These are phyloP conservation scores for Chironex yamaguchii DNA, from an alignment of 30 jellyfish, hydroid and myxozoan genomes.

Conservation along the genomic window DNA sequence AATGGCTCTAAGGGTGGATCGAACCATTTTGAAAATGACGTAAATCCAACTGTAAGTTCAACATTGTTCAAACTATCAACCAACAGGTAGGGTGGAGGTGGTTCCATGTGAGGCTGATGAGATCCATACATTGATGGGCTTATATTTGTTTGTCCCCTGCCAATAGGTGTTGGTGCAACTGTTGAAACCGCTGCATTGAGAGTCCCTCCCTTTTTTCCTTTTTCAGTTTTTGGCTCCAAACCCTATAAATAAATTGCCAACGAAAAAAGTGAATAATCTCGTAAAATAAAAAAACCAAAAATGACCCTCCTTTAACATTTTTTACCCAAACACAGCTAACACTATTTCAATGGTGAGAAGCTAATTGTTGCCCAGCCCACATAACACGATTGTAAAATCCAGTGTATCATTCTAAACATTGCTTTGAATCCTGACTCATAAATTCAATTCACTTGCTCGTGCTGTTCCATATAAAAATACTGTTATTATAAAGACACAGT, in stretches of 20 bases:
- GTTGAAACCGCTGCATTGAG: constrained; percentile 63
- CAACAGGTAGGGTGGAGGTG: constrained; percentile 77
- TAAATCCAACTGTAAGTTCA: constrained; percentile 76
- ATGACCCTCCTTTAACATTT: too few species aligned
- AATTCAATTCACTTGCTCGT: too few species aligned
- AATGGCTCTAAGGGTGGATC: constrained; percentile 67
- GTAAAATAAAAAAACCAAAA: neutral
- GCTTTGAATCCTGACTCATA: too few species aligned
- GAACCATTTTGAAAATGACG: constrained; percentile 93
- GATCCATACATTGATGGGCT: constrained; percentile 79
- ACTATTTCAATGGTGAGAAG: too few species aligned
- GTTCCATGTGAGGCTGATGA: constrained; percentile 65
- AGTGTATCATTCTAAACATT: too few species aligned
- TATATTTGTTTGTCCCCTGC: constrained; percentile 42
- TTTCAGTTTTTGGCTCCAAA: constrained; percentile 74
- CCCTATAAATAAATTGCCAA: constrained; percentile 32
- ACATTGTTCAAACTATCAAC: constrained; percentile 82
- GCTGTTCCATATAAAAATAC: too few species aligned
- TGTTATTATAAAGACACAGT: too few species aligned
- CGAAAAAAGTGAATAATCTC: neutral
- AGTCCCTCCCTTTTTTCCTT: constrained; percentile 29
- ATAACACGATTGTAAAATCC: too few species aligned
- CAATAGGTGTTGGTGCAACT: constrained; percentile 75
- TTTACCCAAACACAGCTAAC: too few species aligned
- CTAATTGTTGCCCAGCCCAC: too few species aligned